Percentiles rank a stretch among this genome's conserved stretches.
Evolutionary conservation across 2,113 vertebrate species (phyloP).

Genomic region (Galeopterus variegatus): DNA sequence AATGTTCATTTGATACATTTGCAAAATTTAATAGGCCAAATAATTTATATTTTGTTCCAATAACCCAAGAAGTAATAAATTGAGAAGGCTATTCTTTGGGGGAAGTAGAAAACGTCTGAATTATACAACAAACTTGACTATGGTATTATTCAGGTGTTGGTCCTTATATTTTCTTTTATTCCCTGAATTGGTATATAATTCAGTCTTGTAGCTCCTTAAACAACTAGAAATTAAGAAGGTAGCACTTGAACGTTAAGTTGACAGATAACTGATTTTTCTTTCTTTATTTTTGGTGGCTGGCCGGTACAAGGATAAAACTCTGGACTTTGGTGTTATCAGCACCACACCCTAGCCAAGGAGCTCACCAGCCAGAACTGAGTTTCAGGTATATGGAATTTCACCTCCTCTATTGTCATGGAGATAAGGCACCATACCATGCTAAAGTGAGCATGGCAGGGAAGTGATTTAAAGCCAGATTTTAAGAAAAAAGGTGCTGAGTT

Average conservation of each 20-base stretch:
- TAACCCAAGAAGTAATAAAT: background rate
- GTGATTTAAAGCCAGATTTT: background rate
- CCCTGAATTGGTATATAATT: background rate
- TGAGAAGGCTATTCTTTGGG: background rate
- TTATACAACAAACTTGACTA: background rate
- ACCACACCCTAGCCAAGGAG: background rate
- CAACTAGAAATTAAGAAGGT: background rate
- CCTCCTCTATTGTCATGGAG: background rate
- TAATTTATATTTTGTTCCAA: background rate
- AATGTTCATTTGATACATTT: background rate
- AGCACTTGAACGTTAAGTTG: background rate
- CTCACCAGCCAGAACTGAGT: background rate
- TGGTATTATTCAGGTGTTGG: background rate
- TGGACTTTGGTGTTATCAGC: too few species aligned
- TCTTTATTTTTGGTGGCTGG: background rate
- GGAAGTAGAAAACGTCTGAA: background rate
- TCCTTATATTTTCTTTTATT: background rate
- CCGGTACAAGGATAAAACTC: too few species aligned
- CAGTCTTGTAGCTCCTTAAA: background rate
- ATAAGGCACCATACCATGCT: background rate
- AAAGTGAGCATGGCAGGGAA: background rate
- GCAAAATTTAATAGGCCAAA: background rate
- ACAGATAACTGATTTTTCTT: background rate
- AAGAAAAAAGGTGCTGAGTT: background rate
- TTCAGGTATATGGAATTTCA: background rate